Evolutionary conservation across 2,113 vertebrate species (phyloP), one percentile per base, ranked within the genome.

Genomic region (Coreoperca whiteheadi): DNA sequence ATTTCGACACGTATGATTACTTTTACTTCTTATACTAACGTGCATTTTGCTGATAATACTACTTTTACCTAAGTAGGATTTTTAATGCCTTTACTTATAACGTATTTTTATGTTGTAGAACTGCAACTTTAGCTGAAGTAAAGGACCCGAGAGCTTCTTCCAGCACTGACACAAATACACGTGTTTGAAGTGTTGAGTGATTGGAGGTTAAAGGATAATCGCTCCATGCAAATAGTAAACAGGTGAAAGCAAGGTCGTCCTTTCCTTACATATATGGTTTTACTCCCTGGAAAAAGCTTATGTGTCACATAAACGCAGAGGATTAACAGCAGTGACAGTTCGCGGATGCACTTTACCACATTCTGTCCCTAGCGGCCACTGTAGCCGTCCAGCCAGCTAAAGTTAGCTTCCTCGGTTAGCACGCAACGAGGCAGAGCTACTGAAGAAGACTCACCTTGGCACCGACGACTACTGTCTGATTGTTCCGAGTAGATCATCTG

Each of bases 201-300:
- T 0, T 50, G 51, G 28, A 54, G 16, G 25, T 1, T 2, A 32
- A 16, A 53, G 32, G 23, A 41, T 2, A 4, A 7, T 41, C 7
- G 15, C 43, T 56, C 53, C 21, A 43, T 28, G 25, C 43, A 82
- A 1, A 10, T 4, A 39, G 6, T 57, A 1, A 59, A 53, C 56
- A 32, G 39, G n/a, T 60, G 16, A 32, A n/a, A 11, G 41, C 61
- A 78, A 81, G 61, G 82, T 81, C 82, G 72, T 23, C 37, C 32
- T 6, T 23, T 11, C 0, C 4, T 2, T 3, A 51, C 11, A 63
- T 8, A 6, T 41, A 15, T 54, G 3, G n/a, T 20, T 25, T 21
- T 0, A 23, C 1, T 28, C 18, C 1, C 12, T 21, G 14, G 0
- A 0, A 30, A 39, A n/a, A 48, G 8, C 18, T 32, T 1, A 6